Conservation (phyloP, 2,797 vertebrate species). For the Notamacropus eugenii region DNA sequence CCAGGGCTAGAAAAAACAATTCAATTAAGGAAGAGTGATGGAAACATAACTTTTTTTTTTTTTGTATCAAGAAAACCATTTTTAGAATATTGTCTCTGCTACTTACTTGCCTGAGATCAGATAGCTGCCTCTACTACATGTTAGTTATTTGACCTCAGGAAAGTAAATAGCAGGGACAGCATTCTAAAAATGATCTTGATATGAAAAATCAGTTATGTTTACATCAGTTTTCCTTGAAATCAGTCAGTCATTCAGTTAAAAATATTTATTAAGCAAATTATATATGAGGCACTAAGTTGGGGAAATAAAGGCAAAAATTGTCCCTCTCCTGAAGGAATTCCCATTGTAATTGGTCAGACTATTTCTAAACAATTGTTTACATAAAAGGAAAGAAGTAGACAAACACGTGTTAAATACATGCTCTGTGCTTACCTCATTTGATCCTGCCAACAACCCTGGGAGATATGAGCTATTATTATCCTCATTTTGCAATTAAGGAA, state of each 20-base stretch:
- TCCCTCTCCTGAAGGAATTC: too few species aligned
- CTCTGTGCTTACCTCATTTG: background rate
- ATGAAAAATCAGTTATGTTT: background rate
- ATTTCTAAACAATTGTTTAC: too few species aligned
- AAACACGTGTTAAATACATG: background rate
- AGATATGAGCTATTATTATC: background rate
- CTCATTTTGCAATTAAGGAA: background rate
- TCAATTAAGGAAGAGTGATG: background rate
- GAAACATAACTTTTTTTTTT: background rate
- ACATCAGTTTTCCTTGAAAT: background rate
- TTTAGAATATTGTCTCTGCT: too few species aligned
- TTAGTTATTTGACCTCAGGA: background rate
- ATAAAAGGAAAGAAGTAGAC: too few species aligned
- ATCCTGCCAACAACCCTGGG: background rate
- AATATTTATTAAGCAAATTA: too few species aligned
- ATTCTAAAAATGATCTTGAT: too few species aligned
- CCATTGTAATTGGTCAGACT: too few species aligned
- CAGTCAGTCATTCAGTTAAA: too few species aligned
- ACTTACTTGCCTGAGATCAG: too few species aligned
- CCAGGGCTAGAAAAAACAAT: background rate
- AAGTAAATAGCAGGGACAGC: background rate
- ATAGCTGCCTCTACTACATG: background rate
- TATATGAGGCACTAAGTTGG: too few species aligned
- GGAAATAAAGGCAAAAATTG: too few species aligned
- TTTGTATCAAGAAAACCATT: background rate